Base-by-base conservation (phyloP, 2,888 invertebrate species). In the Xestia c-nigrum region DNA sequence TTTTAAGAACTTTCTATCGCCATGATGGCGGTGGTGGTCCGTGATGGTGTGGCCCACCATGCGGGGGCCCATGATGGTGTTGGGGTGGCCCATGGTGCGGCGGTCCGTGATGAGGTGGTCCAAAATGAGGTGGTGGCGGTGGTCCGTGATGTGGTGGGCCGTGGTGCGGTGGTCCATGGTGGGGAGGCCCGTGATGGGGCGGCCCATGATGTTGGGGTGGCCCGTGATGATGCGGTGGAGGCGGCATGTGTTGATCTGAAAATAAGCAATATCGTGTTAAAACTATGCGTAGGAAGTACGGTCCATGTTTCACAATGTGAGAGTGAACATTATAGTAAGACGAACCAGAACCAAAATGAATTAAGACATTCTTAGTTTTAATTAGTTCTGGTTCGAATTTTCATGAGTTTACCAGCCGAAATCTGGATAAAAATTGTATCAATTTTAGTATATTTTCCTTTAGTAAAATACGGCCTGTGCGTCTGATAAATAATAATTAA, bases 241-340 rank as follows among this genome's bases (percentile, higher is more conserved):
- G 88, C 4, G 89, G 86, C 91, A 92, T 92, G 43, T 55, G 89
- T 9, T 74, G 31, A 63, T 74, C 92, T 91, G 71, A 43, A 86
- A 88, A 78, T 12, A 24, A 38, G 43, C 5, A 7, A 43, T 12
- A 0, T 61, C 5, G 12, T 59, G 57, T 67, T 24, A 72, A 24
- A 59, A n/a, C 3, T 5, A 40, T 76, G 40, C 40, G 5, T 16
- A 38, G 6, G 19, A 31, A 19, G 5, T 40, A 47, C 7, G 46
- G 19, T 75, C 12, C 12, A 40, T 47, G 9, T 43, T 10, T 43
- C 43, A 43, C 43, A 43, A 43, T 43, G 43, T 43, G 43, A 1
- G 9, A 43, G 43, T 9, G 43, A 43, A 43, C 43, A 43, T 43
- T 10, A 43, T 43, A 43, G 1, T 43, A 43, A 1, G 31, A 43